Evolutionary conservation across 2,113 vertebrate genomes (phyloP), one percentile per base, ranked within the genome.

Genomic region (Proteles cristata): DNA sequence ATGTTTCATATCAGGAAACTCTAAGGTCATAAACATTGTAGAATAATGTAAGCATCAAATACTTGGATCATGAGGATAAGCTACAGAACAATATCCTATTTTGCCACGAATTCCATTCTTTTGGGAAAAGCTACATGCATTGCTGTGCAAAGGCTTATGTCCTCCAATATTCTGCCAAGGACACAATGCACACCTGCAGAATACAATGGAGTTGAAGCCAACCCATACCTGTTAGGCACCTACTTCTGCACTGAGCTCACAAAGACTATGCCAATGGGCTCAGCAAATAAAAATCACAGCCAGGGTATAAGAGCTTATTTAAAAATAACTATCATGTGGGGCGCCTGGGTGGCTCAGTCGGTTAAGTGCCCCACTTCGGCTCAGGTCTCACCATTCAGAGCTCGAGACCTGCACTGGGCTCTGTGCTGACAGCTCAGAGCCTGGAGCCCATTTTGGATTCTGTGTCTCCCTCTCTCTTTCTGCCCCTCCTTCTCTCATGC

Each of bases 251-350:
- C 0, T 26, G 48, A 80, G 35, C 73, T 93, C 26, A 73, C 77
- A 89, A 66, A 86, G 21, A 80, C n/a, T 2, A 43, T 50, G 53
- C 26, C 55, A 82, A 1, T 69, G 74, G 23, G 33, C 68, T 92
- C 68, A 61, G 45, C 68, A 84, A 94, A 87, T 48, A 73, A 88
- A 96, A 90, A 87, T 66, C n/a, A n/a, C 43, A 94, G 35, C 11
- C 66, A 89, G 35, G 23, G 68, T 86, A 89, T 14, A 50, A 50
- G 12, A 90, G 58, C 48, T 96, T 87, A 58, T 80, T 33, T 89
- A 15, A 16, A 74, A 73, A 55, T 74, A 90, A 79, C 58, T 35
- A 28, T 61, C 23, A 61, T 61, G 8, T 61, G 58, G 21, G 21
- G 58, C 17, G 19, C 58, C 58, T 61, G 21, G 2, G 8, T 61